Conservation (phyloP, 2,888 invertebrate species). For the Calameuta filiformis region DNA sequence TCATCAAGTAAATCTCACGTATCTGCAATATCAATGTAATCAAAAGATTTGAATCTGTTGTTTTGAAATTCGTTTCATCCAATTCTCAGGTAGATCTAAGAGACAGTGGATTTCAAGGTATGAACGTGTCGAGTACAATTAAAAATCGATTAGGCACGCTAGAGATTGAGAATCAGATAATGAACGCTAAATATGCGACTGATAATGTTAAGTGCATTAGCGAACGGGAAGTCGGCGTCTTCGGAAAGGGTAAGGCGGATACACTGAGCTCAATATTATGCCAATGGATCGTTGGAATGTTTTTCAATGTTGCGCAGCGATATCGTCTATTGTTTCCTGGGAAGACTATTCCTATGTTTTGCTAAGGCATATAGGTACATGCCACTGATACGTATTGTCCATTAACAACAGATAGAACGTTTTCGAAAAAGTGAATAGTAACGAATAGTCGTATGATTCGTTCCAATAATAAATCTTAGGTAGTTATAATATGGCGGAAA, state of each 20-base stretch:
- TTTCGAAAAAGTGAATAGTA: background rate
- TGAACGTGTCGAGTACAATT: conserved; percentile 9
- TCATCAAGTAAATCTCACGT: conserved; percentile 12
- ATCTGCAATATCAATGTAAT: no score
- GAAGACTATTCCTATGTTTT: conserved; percentile 18
- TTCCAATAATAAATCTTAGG: background rate
- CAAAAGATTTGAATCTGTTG: no score
- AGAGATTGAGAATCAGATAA: conserved; percentile 15
- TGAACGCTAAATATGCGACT: background rate
- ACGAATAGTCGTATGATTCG: background rate
- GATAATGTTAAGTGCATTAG: conserved; percentile 10
- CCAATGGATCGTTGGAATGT: background rate
- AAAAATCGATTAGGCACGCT: conserved; percentile 5
- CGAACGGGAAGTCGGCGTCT: conserved; percentile 5
- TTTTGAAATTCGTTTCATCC: background rate
- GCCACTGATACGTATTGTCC: background rate
- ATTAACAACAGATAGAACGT: background rate
- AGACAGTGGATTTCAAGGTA: conserved; percentile 14
- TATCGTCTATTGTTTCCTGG: conserved; percentile 19
- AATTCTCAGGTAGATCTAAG: conserved; percentile 6
- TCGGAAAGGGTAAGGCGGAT: conserved; percentile 24
- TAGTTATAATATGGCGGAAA: background rate
- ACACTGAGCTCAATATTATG: conserved; percentile 18
- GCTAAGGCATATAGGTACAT: conserved; percentile 6
- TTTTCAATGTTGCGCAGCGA: conserved; percentile 16